Percentiles rank a stretch among this genome's conserved stretches.
phyloP scores from a whole-genome alignment of 1,140 invertebrate species.

The Tetraneura akinire region DNA sequence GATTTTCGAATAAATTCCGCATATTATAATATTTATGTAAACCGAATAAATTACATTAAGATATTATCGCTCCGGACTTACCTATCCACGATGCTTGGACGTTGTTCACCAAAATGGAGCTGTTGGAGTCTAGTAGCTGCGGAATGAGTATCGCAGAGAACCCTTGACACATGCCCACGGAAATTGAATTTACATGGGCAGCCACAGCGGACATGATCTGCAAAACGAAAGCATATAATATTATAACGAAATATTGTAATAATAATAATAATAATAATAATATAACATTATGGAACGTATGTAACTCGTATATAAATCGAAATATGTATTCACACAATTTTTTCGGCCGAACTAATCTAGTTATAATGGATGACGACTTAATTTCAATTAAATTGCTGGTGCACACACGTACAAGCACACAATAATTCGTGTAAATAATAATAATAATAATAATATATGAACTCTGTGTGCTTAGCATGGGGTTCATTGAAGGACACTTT shows the following conservation, averaged over 20 bases:
- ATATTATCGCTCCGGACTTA: conserved; percentile 60
- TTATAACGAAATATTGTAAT: neutral
- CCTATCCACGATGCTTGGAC: conserved; percentile 73
- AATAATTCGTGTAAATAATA: no score
- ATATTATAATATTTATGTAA: no score
- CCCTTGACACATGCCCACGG: conserved; percentile 73
- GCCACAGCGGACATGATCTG: conserved; percentile 71
- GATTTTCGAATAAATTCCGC: no score
- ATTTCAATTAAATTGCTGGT: conserved; percentile 31
- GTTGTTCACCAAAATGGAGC: conserved; percentile 60
- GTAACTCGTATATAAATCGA: neutral
- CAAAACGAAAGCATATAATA: conserved; percentile 18
- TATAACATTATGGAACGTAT: no score
- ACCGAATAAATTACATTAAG: no score
- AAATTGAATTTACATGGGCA: conserved; percentile 73
- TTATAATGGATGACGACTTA: conserved; percentile 41
- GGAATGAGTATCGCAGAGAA: conserved; percentile 74
- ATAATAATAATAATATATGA: neutral
- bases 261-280: no score
- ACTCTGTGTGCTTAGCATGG: conserved; percentile 44
- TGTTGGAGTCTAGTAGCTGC: conserved; percentile 61
- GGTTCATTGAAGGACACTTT: conserved; percentile 44
- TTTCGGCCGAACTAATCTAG: conserved; percentile 25
- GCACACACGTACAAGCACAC: no score
- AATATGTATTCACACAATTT: neutral